Conservation (phyloP, 1,140 invertebrate species). For the Antheraea mylitta region DNA sequence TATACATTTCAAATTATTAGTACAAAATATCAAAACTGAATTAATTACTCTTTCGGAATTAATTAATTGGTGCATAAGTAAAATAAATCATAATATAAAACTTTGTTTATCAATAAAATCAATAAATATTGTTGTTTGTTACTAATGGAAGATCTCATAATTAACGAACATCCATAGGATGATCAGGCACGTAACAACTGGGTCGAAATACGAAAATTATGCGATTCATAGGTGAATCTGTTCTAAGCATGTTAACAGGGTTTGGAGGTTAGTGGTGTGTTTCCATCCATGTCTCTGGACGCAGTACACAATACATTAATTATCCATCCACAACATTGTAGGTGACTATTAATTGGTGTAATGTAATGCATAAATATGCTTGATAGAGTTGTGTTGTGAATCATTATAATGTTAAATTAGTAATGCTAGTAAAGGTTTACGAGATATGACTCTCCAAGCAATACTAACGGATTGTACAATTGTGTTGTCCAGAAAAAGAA, state of each 20-base stretch:
- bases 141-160: conserved; percentile 30
- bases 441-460: not conserved
- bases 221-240: conserved; percentile 73
- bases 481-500: not conserved
- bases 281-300: conserved; percentile 49
- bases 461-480: conserved; percentile 1
- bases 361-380: not conserved
- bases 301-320: conserved; percentile 25
- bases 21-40: too few relatives aligned
- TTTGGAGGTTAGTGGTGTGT: conserved; percentile 64
- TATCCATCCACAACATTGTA: conserved; percentile 8
- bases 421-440: not conserved
- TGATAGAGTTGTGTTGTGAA: not conserved
- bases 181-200: conserved; percentile 53
- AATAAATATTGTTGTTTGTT: not conserved
- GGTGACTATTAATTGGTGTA: not conserved
- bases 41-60: too few relatives aligned
- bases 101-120: too few relatives aligned
- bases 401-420: not conserved
- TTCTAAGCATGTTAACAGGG: conserved; percentile 69
- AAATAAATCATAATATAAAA: too few relatives aligned
- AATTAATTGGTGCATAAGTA: too few relatives aligned
- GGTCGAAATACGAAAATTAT: conserved; percentile 57
- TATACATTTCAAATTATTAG: too few relatives aligned
- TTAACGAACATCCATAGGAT: conserved; percentile 33